Conservation (phyloP, 2,797 vertebrate species). For the Premnoplex brunnescens region DNA sequence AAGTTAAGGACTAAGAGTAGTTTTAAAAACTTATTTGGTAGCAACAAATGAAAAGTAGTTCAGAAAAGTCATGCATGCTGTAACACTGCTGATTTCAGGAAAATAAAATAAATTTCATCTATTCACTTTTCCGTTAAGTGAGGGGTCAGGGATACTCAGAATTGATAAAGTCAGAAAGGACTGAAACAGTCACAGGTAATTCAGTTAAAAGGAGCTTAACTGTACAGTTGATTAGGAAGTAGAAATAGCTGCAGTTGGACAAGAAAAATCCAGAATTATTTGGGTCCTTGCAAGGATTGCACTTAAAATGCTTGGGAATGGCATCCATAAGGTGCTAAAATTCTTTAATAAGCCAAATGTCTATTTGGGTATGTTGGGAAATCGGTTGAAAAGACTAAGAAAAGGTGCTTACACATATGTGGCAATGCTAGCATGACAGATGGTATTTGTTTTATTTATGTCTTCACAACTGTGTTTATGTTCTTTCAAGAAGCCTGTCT, state of each 20-base stretch:
- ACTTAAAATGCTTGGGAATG: constrained; percentile 5
- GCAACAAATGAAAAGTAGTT: background rate
- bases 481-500: constrained; percentile 36
- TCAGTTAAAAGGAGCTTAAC: background rate
- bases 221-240: background rate
- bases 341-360: constrained; percentile 37
- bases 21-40: background rate
- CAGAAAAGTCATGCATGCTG: background rate
- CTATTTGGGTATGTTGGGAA: constrained; percentile 13
- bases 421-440: constrained; percentile 40
- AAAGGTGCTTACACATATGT: constrained; percentile 43
- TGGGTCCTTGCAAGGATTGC: background rate
- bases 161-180: background rate
- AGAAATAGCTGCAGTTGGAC: background rate
- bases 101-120: background rate
- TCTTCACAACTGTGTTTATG: constrained; percentile 44
- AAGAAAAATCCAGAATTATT: constrained; percentile 18
- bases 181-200: background rate
- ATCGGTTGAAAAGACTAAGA: constrained; percentile 23
- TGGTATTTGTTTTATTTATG: constrained; percentile 64
- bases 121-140: background rate
- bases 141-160: background rate
- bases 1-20: background rate
- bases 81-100: background rate
- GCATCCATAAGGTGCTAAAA: constrained; percentile 33